phyloP scores from a whole-genome alignment of 2,888 invertebrate species.

The Julus scandinavius region DNA sequence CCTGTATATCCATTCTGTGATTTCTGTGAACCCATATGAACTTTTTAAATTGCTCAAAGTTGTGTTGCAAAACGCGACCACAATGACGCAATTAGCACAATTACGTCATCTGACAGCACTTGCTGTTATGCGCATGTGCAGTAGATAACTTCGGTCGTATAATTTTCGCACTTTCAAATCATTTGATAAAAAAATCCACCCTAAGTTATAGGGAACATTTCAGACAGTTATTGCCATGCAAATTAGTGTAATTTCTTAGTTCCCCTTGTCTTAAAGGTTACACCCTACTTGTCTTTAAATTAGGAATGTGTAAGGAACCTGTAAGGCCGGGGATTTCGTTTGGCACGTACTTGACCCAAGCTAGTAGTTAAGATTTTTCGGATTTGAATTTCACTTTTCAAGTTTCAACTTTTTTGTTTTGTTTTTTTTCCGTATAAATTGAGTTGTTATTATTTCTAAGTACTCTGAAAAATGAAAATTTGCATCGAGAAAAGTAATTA shows the following conservation, averaged over 20 bases:
- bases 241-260: not conserved
- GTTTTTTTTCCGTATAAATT: not conserved
- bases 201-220: not conserved
- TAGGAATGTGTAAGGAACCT: constrained; percentile 34
- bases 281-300: constrained; percentile 39
- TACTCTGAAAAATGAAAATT: constrained; percentile 9
- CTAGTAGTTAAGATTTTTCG: not conserved
- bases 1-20: too few species aligned
- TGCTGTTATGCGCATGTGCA: not conserved
- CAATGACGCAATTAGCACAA: too few species aligned
- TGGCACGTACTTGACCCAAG: not conserved
- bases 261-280: constrained; percentile 4
- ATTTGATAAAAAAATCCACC: not conserved
- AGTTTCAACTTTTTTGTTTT: not conserved
- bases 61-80: too few species aligned
- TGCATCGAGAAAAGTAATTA: constrained; percentile 39
- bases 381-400: not conserved
- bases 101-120: too few species aligned
- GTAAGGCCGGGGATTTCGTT: not conserved
- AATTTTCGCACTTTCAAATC: not conserved
- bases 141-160: not conserved
- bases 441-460: constrained; percentile 30
- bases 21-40: too few species aligned
- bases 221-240: constrained; percentile 39
- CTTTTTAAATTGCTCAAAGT: too few species aligned